Evolutionary conservation across 1,140 invertebrate species (phyloP), one percentile per base, ranked within the genome.

Genomic region (Drosophila orosa): DNA sequence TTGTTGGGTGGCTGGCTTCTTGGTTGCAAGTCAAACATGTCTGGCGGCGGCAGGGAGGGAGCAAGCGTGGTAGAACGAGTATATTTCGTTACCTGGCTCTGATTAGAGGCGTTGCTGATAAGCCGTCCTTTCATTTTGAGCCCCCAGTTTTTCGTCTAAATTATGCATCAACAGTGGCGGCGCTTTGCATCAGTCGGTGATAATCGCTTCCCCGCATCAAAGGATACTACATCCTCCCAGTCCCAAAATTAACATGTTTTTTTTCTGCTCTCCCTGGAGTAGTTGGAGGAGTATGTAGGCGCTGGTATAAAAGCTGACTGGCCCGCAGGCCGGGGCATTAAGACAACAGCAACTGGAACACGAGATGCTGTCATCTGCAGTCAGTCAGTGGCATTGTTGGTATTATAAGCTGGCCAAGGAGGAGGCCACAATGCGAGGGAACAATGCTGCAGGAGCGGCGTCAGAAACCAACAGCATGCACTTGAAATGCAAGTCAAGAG

Each of bases 401-500:
- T 59, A 48, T 47, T 73, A 59, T 57, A 63, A 67, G 63, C 31
- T 35, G 47, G 71, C 58, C 79, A 77, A 67, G 77, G 44, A 58
- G 50, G 22, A 55, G 27, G 56, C 48, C 68, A 63, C 72, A 74
- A 57, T 52, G 47, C 31, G 13, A 25, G 40, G 55, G 44, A 58
- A 77, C 74, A 76, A 76, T 77, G 63, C 44, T 71, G 45, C 54
- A 27, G 22, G 25, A 33, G 17, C 59, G 63, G 47, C 42, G 17
- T 29, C 59, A 44, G 44, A 50, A 47, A 12, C 73, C 62, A 44
- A 52, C 78, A 79, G 47, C 78, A 73, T 86, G 83, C 79, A 87
- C 83, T 86, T 86, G 83, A 86, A 86, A 87, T 87, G 62, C 79
- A 72, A 86, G 83, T 82, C 83, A 86, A 87, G 83, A 86, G 83